A percentile compares a stretch with the other conserved stretches of the same genome.
These are phyloP conservation scores for Acanthopagrus latus DNA, from an alignment of 2,797 vertebrate species.

Conservation along the genomic window DNA sequence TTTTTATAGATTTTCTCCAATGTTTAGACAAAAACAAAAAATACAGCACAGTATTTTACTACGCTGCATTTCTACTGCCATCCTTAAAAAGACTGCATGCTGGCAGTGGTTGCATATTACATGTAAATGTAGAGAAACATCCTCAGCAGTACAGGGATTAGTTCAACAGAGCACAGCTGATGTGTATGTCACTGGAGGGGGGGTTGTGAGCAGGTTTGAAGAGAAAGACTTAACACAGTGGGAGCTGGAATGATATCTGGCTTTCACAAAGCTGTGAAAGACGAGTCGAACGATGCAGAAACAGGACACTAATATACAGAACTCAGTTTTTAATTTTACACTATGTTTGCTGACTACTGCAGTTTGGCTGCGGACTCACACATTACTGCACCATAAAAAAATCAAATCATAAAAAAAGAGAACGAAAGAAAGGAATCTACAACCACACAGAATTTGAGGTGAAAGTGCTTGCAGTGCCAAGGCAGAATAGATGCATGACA, in stretches of 20 bases:
- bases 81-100: background rate
- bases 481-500: background rate
- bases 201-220: conserved; percentile 23
- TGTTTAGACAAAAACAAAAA: no score
- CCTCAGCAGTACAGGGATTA: conserved; percentile 38
- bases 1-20: no score
- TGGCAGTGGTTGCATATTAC: conserved; percentile 4
- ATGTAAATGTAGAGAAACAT: conserved; percentile 6
- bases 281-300: background rate
- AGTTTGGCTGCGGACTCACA: background rate
- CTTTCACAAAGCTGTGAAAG: background rate
- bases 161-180: conserved; percentile 22
- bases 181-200: background rate
- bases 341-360: background rate
- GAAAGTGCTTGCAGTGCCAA: background rate
- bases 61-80: background rate
- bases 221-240: conserved; percentile 13
- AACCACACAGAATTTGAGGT: background rate
- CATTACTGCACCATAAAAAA: background rate
- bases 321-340: background rate
- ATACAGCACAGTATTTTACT: background rate
- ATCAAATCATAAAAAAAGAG: background rate
- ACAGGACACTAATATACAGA: background rate
- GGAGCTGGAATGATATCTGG: conserved; percentile 15
- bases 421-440: background rate